Percentiles rank a stretch among this genome's conserved stretches.
Evolutionary conservation across 2,888 invertebrate species (phyloP).

Genomic region (Crepidodera aurea): DNA sequence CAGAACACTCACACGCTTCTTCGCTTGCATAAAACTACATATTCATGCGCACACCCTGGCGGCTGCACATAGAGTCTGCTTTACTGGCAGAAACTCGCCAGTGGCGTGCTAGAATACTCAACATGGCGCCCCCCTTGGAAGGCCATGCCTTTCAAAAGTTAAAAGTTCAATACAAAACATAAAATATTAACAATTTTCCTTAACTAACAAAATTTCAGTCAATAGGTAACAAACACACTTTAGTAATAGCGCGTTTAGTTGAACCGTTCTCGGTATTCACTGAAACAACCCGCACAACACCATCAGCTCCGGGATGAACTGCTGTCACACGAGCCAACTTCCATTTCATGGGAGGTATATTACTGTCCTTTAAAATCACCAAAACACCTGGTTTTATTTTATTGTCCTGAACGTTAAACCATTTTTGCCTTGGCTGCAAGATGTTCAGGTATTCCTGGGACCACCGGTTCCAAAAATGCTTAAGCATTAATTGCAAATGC

Average conservation of each 20-base stretch:
- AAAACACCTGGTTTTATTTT: not conserved
- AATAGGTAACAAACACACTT: not conserved
- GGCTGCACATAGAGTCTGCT: too few relatives aligned
- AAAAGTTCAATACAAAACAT: not conserved
- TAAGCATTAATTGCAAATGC: slow-evolving; percentile 12
- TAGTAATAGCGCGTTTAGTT: not conserved
- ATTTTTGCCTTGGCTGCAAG: slow-evolving; percentile 7
- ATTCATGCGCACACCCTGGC: too few relatives aligned
- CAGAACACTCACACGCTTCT: too few relatives aligned
- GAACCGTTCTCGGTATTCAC: slow-evolving; percentile 13
- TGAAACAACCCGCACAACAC: slow-evolving; percentile 11
- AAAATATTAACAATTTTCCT: not conserved
- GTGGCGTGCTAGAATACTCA: too few relatives aligned
- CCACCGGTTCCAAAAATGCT: slow-evolving; percentile 30
- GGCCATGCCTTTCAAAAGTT: slow-evolving; percentile 10
- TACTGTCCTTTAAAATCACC: slow-evolving; percentile 12
- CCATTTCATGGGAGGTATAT: slow-evolving; percentile 21
- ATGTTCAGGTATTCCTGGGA: slow-evolving; percentile 4
- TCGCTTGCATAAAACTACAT: too few relatives aligned
- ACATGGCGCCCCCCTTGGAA: slow-evolving; percentile 6
- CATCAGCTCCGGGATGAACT: slow-evolving; percentile 14
- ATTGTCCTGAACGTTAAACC: not conserved
- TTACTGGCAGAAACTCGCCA: too few relatives aligned
- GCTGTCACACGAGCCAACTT: not conserved
- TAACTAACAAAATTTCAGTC: not conserved